phyloP scores from a whole-genome alignment of 2,113 vertebrate genomes.

The Laticauda laticaudata region DNA sequence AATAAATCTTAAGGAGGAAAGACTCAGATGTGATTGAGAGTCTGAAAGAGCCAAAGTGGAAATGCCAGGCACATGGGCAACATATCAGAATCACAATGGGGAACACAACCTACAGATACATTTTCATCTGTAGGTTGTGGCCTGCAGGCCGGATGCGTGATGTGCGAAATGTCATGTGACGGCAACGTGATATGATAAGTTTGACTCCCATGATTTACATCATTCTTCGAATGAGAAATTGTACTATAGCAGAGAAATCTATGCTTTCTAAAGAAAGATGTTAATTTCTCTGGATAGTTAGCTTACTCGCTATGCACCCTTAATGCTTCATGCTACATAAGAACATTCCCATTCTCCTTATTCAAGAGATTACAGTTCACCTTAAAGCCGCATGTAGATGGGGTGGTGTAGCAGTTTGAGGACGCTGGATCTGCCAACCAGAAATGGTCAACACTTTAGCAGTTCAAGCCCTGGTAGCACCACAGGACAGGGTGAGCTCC shows the following conservation, averaged over 20 bases:
- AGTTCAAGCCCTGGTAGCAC: no score
- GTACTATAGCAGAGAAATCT: background rate
- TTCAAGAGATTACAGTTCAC: background rate
- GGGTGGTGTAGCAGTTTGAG: no score
- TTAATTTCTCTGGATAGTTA: background rate
- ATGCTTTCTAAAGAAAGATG: background rate
- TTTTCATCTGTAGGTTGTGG: no score
- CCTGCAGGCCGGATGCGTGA: no score
- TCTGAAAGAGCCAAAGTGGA: background rate
- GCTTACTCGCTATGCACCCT: background rate
- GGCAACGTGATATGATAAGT: no score
- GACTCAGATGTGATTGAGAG: background rate
- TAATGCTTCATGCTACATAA: background rate
- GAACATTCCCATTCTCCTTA: background rate
- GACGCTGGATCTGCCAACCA: no score
- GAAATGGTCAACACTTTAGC: no score
- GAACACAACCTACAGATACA: background rate
- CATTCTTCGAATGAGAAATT: background rate
- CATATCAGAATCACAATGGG: background rate
- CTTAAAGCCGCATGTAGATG: background rate
- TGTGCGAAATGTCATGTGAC: no score
- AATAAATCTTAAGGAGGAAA: background rate
- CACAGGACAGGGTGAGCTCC: no score
- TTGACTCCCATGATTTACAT: background rate
- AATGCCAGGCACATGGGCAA: background rate